These are phyloP conservation scores for Drosophila novamexicana DNA, from an alignment of 1,140 invertebrate species.

Conservation along the genomic window DNA sequence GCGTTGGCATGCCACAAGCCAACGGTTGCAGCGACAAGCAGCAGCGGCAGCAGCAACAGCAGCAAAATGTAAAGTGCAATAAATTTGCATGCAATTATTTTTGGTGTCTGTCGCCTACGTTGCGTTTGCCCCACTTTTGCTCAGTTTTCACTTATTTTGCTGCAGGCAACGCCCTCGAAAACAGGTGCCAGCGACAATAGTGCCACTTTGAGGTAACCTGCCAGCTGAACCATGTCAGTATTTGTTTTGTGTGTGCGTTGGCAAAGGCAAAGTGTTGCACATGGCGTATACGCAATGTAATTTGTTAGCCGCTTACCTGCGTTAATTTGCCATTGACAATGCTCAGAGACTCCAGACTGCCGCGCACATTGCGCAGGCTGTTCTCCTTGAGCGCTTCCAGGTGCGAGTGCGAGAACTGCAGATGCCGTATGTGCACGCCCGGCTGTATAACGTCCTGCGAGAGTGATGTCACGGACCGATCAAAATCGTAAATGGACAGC, in stretches of 20 bases:
- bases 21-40: conserved; percentile 12
- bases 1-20: conserved; percentile 26
- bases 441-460: conserved; percentile 89
- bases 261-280: conserved; percentile 5
- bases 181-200: not conserved
- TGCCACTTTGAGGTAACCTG: too few relatives aligned
- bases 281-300: conserved; percentile 39
- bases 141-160: conserved; percentile 24
- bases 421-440: conserved; percentile 90
- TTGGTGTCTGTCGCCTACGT: conserved; percentile 24
- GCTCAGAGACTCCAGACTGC: conserved; percentile 91
- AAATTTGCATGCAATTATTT: conserved; percentile 47
- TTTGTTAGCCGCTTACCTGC: conserved; percentile 80
- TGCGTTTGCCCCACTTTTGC: not conserved
- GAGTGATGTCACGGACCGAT: conserved; percentile 89
- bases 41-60: conserved; percentile 10
- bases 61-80: conserved; percentile 40
- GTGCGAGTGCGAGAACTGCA: conserved; percentile 93
- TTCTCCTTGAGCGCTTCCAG: conserved; percentile 90
- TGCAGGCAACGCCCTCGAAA: not conserved
- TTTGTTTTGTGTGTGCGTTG: not conserved
- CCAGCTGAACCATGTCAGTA: too few relatives aligned
- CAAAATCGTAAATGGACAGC: conserved; percentile 93
- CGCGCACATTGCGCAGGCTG: conserved; percentile 89
- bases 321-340: conserved; percentile 92